phyloP scores from a whole-genome alignment of 1,140 invertebrate species.

The Diorhabda elongata region DNA sequence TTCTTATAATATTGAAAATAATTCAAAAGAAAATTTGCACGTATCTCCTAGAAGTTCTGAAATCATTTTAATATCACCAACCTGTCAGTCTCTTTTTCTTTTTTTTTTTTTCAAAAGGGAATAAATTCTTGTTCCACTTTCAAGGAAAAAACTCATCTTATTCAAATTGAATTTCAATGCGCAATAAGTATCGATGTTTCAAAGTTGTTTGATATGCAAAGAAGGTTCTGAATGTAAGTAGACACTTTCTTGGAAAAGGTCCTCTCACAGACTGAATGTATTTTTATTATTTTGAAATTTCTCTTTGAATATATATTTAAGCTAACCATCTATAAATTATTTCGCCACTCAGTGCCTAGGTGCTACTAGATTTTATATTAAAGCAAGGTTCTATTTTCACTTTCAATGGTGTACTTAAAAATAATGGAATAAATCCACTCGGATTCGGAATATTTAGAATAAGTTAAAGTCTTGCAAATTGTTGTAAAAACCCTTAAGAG shows the following conservation, averaged over 20 bases:
- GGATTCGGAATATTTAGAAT: too few relatives aligned
- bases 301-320: not conserved
- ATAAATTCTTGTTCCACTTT: constrained; percentile 1
- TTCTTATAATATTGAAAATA: not conserved
- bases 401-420: too few relatives aligned
- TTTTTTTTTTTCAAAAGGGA: not conserved
- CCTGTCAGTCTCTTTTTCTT: not conserved
- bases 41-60: not conserved
- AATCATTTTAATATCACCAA: not conserved
- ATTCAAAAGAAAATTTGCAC: not conserved
- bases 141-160: constrained; percentile 3
- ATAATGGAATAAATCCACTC: too few relatives aligned
- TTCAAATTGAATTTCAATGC: constrained; percentile 2
- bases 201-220: constrained; percentile 2
- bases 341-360: too few relatives aligned
- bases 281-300: constrained; percentile 1
- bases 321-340: too few relatives aligned
- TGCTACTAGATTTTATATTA: too few relatives aligned
- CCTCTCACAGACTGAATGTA: not conserved
- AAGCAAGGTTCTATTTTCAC: too few relatives aligned
- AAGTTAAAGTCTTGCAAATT: too few relatives aligned
- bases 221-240: constrained; percentile 2
- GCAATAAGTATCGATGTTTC: constrained; percentile 2
- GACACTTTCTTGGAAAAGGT: not conserved
- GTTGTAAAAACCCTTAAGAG: too few relatives aligned